A percentile compares a stretch with the other conserved stretches of the same genome.
These are phyloP conservation scores for Furcifer pardalis DNA, from an alignment of 2,797 vertebrate species.

Conservation along the genomic window DNA sequence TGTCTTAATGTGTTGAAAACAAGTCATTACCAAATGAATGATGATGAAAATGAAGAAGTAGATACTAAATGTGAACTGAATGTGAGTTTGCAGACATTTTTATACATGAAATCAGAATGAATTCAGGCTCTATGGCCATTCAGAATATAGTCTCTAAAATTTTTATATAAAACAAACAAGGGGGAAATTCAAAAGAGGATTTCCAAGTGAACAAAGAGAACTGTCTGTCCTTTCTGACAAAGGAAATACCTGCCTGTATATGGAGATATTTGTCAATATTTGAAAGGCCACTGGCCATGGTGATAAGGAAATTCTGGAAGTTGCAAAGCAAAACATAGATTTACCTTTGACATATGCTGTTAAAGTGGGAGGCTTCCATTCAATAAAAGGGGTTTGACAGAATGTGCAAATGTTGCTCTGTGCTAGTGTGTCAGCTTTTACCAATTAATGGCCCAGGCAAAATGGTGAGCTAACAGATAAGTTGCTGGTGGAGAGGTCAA, in stretches of 20 bases:
- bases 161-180: not conserved
- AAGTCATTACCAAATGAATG: slow-evolving; percentile 27
- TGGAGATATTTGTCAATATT: not conserved
- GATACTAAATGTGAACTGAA: slow-evolving; percentile 48
- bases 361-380: too few relatives aligned
- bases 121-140: not conserved
- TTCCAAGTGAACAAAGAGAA: not conserved
- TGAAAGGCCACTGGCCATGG: not conserved
- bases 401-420: too few relatives aligned
- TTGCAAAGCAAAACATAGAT: too few relatives aligned
- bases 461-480: too few relatives aligned
- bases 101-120: not conserved
- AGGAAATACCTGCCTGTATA: not conserved
- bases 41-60: not conserved
- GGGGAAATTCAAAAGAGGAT: not conserved
- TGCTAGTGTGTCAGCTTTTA: too few relatives aligned
- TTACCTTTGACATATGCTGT: too few relatives aligned
- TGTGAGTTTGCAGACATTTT: not conserved
- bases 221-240: not conserved
- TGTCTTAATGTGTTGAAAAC: slow-evolving; percentile 37
- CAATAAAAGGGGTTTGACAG: too few relatives aligned
- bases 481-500: too few relatives aligned
- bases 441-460: too few relatives aligned
- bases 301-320: too few relatives aligned
- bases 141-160: not conserved